Conservation (phyloP, 2,888 invertebrate species). For the Thumatha senex region DNA sequence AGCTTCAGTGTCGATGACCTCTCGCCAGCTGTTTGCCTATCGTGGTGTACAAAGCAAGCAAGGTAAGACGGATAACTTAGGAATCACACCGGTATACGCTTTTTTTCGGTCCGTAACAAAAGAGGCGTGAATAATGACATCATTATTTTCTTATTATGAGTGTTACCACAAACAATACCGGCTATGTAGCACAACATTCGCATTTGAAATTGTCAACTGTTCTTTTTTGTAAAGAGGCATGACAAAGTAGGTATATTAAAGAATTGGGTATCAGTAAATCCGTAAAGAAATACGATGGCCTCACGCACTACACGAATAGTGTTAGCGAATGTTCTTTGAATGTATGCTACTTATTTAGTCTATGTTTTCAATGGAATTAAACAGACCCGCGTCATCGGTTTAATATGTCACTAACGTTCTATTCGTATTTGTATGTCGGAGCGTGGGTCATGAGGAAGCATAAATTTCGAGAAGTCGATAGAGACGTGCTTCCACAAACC, state of each 20-base stretch:
- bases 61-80: constrained; percentile 66
- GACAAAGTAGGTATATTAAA: constrained; percentile 24
- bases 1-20: constrained; percentile 71
- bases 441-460: constrained; percentile 80
- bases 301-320: constrained; percentile 25
- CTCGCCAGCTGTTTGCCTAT: constrained; percentile 78
- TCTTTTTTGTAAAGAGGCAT: constrained; percentile 18
- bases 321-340: constrained; percentile 47
- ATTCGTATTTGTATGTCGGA: constrained; percentile 37
- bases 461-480: constrained; percentile 77
- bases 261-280: constrained; percentile 19
- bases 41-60: constrained; percentile 62
- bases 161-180: constrained; percentile 46
- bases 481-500: constrained; percentile 65
- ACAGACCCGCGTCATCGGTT: constrained; percentile 50
- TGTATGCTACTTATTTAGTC: constrained; percentile 52
- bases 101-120: constrained; percentile 74
- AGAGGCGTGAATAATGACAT: constrained; percentile 76
- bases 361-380: constrained; percentile 59
- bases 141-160: constrained; percentile 71
- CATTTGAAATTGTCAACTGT: constrained; percentile 25
- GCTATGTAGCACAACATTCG: constrained; percentile 35
- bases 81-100: constrained; percentile 69
- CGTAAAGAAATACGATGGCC: constrained; percentile 32
- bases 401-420: constrained; percentile 48